Evolutionary conservation across 2,888 invertebrate species (phyloP).

Genomic region (Hydrotaea diabolus): DNA sequence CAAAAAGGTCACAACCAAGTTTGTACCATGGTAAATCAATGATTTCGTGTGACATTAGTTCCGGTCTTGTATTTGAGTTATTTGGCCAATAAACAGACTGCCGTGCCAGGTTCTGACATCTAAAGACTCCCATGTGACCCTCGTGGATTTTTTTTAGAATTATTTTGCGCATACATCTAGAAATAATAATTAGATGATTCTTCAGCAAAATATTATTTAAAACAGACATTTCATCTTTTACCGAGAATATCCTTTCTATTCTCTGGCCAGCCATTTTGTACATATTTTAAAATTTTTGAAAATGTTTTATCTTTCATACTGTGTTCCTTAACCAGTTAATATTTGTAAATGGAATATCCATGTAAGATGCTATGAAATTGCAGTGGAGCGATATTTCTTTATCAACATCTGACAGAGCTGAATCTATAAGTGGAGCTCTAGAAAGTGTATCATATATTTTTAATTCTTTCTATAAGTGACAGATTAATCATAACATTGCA

Average conservation of each 20-base stretch:
- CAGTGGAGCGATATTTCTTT: constrained; percentile 59
- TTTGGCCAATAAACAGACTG: constrained; percentile 61
- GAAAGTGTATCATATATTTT: constrained; percentile 79
- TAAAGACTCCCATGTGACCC: constrained; percentile 49
- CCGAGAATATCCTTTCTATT: constrained; percentile 47
- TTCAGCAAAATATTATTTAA: constrained; percentile 45
- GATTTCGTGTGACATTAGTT: constrained; percentile 44
- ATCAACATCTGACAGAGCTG: constrained; percentile 51
- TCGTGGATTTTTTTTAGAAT: constrained; percentile 44
- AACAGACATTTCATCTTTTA: constrained; percentile 42
- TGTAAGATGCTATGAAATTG: constrained; percentile 51
- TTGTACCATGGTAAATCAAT: constrained; percentile 50
- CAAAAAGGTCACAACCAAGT: constrained; percentile 58
- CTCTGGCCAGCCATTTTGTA: constrained; percentile 60
- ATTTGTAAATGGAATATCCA: constrained; percentile 40
- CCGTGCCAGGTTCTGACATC: constrained; percentile 48
- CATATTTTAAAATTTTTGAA: constrained; percentile 50
- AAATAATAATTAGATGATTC: constrained; percentile 50
- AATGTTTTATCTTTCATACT: constrained; percentile 16
- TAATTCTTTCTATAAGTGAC: constrained; percentile 63
- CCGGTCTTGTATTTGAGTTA: too few relatives aligned
- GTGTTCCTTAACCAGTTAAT: constrained; percentile 19
- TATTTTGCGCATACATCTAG: constrained; percentile 31
- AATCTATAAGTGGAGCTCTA: constrained; percentile 78
- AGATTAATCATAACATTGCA: constrained; percentile 57